Evolutionary conservation across 1,140 invertebrate species (phyloP).

Genomic region (Aradophagus sp.): DNA sequence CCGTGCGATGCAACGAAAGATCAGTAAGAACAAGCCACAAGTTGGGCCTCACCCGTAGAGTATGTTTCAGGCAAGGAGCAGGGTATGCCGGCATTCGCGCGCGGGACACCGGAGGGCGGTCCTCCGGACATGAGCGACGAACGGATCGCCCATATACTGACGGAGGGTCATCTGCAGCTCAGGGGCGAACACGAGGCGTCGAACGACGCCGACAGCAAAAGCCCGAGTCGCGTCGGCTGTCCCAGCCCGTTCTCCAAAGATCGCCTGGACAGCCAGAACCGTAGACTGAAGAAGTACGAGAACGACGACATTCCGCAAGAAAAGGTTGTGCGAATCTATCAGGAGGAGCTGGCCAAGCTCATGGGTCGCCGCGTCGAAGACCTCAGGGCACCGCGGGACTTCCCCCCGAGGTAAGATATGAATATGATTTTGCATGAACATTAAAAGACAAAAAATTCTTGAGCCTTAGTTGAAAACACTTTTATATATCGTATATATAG

Average conservation of each 20-base stretch:
- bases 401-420: conserved; percentile 69
- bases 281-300: conserved; percentile 88
- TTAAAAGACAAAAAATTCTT: too few relatives aligned
- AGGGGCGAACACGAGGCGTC: conserved; percentile 72
- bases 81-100: conserved; percentile 83
- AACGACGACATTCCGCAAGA: conserved; percentile 97
- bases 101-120: conserved; percentile 80
- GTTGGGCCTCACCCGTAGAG: conserved; percentile 75
- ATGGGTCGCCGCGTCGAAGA: conserved; percentile 87
- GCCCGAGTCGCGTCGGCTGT: conserved; percentile 83
- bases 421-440: too few relatives aligned
- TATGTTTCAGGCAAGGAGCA: conserved; percentile 86
- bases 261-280: conserved; percentile 80
- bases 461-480: too few relatives aligned
- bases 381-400: conserved; percentile 80
- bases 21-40: conserved; percentile 73
- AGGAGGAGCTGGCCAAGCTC: conserved; percentile 95
- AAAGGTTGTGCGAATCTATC: conserved; percentile 96
- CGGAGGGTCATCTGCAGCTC: conserved; percentile 84
- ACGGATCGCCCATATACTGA: conserved; percentile 93
- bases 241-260: conserved; percentile 84
- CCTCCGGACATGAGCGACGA: conserved; percentile 91
- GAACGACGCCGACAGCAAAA: conserved; percentile 80
- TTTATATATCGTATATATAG: too few relatives aligned
- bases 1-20: too few relatives aligned